Conservation (phyloP, 1,140 invertebrate species). For the Drosophila sp. region DNA sequence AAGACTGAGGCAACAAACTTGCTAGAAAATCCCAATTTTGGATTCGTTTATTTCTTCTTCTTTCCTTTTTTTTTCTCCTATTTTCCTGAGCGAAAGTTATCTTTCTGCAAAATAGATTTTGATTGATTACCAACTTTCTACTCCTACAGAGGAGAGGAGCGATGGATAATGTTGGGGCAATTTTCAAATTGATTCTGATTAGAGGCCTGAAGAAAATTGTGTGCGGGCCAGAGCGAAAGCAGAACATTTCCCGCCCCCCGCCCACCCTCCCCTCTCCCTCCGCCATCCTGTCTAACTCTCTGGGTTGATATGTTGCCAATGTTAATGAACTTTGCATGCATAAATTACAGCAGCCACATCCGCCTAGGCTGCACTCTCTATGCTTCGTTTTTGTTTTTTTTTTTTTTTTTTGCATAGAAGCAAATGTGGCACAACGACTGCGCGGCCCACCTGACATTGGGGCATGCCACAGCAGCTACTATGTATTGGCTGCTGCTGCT, state of each 20-base stretch:
- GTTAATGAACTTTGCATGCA: conserved; percentile 62
- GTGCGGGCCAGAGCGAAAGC: conserved; percentile 61
- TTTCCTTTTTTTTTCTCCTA: conserved; percentile 32
- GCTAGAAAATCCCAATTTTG: conserved; percentile 55
- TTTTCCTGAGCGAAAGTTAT: conserved; percentile 75
- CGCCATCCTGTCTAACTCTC: not conserved
- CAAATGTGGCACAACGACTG: conserved; percentile 17
- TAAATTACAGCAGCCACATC: conserved; percentile 45
- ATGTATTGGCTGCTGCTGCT: not conserved
- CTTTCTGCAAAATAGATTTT: conserved; percentile 42
- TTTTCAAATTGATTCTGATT: conserved; percentile 69
- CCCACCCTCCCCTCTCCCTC: not conserved
- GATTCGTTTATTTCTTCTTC: conserved; percentile 23
- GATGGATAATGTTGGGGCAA: conserved; percentile 75
- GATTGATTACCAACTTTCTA: conserved; percentile 78
- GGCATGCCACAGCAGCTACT: conserved; percentile 9
- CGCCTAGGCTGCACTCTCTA: conserved; percentile 46
- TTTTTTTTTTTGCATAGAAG: not conserved
- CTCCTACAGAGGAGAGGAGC: conserved; percentile 61
- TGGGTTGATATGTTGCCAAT: conserved; percentile 28
- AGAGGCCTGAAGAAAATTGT: conserved; percentile 28
- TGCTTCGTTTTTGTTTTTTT: conserved; percentile 5
- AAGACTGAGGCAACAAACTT: conserved; percentile 76
- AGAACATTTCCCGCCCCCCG: conserved; percentile 55
- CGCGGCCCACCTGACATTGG: conserved; percentile 2